These are phyloP conservation scores for rabbit (Oryctolagus cuniculus) DNA, from an alignment of 2,113 vertebrate genomes.

Conservation along the genomic window mOryCun1.1 NC_091442.1:30921501-30922000, in stretches of 20 bases:
- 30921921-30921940: conserved; percentile 39
- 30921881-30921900: conserved; percentile 45
- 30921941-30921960: background rate
- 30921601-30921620: background rate
- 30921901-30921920: conserved; percentile 13
- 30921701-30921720: background rate
- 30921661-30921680: background rate
- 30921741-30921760: conserved; percentile 15
- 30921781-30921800: conserved; percentile 45
- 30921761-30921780: conserved; percentile 39
- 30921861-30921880: conserved; percentile 98
- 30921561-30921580: conserved; percentile 56
- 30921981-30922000: background rate
- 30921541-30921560: background rate
- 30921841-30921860: conserved; percentile 98
- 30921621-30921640: background rate
- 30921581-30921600: conserved; percentile 12
- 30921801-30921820: conserved; percentile 94
- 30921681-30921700: background rate
- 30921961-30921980: background rate
- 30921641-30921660: background rate
- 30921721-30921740: background rate
- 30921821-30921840: conserved; percentile 99
- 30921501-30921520: background rate
- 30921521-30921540: background rate